Conservation (phyloP, 2,888 invertebrate species). For the Odontothrips loti region DNA sequence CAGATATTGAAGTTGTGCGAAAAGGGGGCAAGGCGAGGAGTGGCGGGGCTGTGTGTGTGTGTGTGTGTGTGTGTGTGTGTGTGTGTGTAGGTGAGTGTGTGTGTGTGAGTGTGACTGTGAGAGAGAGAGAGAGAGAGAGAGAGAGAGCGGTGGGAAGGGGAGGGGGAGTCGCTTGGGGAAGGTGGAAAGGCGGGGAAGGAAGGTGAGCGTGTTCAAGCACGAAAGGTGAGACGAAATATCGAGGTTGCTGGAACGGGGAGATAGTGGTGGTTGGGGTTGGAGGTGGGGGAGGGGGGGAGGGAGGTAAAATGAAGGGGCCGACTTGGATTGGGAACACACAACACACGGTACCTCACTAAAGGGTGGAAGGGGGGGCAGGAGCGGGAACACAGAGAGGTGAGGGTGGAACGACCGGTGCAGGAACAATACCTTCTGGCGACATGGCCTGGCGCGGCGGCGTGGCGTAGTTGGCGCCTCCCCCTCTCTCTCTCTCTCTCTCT, state of each 20-base stretch:
- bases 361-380: not conserved
- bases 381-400: not conserved
- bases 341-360: too few species aligned
- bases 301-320: too few species aligned
- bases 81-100: not conserved
- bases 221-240: not conserved
- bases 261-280: too few species aligned
- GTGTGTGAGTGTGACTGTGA: not conserved
- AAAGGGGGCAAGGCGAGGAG: not conserved
- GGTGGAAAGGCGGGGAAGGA: not conserved
- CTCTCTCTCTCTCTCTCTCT: too few species aligned
- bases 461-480: too few species aligned
- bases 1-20: slow-evolving; percentile 24
- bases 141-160: too few species aligned
- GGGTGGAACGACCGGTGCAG: not conserved
- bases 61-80: too few species aligned
- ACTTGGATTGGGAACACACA: too few species aligned
- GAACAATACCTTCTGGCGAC: not conserved
- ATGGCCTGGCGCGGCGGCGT: not conserved
- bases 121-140: too few species aligned
- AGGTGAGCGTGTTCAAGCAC: not conserved
- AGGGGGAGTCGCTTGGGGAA: not conserved
- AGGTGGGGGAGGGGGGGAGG: too few species aligned
- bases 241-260: not conserved
- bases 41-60: not conserved